Base-by-base conservation (phyloP, 2,113 vertebrate genomes). In the Elanoides forficatus region DNA sequence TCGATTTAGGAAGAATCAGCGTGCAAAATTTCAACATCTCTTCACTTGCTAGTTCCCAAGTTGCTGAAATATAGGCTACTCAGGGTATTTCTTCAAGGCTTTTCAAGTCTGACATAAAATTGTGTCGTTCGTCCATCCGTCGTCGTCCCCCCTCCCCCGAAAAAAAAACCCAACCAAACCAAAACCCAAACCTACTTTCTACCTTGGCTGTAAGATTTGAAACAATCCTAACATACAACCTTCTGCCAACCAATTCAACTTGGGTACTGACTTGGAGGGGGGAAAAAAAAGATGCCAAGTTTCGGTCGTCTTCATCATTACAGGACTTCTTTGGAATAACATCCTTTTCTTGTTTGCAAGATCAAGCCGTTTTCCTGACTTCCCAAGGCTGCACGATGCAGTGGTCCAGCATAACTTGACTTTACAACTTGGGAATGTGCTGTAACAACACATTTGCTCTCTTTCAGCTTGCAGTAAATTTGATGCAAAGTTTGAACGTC, bases 121-220 rank as follows among this genome's bases (percentile, higher is more conserved):
- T 48, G 38, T 38, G 38, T 38, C 38, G 10, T 38, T 10, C 38
- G 38, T 38, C 38, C 38, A 38, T 38, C 38, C 38, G 10, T 38
- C 10, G 38, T 38, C 38, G 6, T 11, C 40, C 42, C 60, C 5
- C 4, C 5, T 1, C 30, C 11, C 18, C 8, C 7, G 3, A 1
- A 13, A 36, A 32, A 23, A 21, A 19, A 23, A 38, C n/a, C n/a
- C n/a, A 48, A 20, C 6, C 2, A 38, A 48, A 30, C 14, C 20
- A 47, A 9, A 40, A 40, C 40, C n/a, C 18, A 38, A 10, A 2
- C 4, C 12, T 14, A 55, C 43, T 55, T 75, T 87, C 23, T 52
- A 38, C 7, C 30, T 59, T 16, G 26, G 32, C 22, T 88, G 11
- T 38, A 81, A 30, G n/a, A 70, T 15, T 9, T 40, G 11, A 92